These are phyloP conservation scores for Oncorhynchus mykiss DNA, from an alignment of 2,113 vertebrate genomes.

Conservation along the genomic window DNA sequence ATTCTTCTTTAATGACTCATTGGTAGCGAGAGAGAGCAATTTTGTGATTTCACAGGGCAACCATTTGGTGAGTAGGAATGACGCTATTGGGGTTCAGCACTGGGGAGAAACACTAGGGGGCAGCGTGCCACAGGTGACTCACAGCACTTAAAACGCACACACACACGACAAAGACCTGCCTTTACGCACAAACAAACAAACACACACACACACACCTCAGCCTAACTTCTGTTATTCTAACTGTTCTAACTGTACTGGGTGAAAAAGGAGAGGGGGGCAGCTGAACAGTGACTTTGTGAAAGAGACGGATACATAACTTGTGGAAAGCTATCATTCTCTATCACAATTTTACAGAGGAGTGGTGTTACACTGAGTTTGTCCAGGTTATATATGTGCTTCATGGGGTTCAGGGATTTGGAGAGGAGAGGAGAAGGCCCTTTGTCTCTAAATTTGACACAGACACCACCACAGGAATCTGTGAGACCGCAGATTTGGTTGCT, in stretches of 20 bases:
- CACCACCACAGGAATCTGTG: slow-evolving; percentile 49
- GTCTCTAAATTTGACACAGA: slow-evolving; percentile 43
- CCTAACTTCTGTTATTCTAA: slow-evolving; percentile 35
- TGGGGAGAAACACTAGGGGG: too few relatives aligned
- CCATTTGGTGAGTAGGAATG: slow-evolving; percentile 36
- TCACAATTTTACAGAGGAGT: too few relatives aligned
- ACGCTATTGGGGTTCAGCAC: slow-evolving; percentile 24
- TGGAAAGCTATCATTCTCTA: too few relatives aligned
- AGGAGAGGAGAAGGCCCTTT: not conserved
- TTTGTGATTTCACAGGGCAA: slow-evolving; percentile 42
- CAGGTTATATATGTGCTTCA: not conserved
- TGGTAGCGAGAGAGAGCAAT: too few relatives aligned
- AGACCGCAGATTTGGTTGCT: slow-evolving; percentile 45
- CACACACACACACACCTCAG: too few relatives aligned
- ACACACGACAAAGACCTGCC: too few relatives aligned
- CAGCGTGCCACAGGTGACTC: too few relatives aligned
- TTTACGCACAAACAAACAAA: too few relatives aligned
- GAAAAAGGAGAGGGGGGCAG: slow-evolving; percentile 19
- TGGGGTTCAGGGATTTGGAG: too few relatives aligned
- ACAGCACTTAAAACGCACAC: slow-evolving; percentile 16
- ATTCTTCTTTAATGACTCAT: not conserved
- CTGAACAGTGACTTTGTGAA: not conserved
- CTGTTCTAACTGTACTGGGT: slow-evolving; percentile 28
- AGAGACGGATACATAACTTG: too few relatives aligned
- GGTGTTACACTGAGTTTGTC: too few relatives aligned